Evolutionary conservation across 2,797 vertebrate genomes (phyloP), one percentile per base, ranked within the genome.

Genomic region (Clarias pachynema): DNA sequence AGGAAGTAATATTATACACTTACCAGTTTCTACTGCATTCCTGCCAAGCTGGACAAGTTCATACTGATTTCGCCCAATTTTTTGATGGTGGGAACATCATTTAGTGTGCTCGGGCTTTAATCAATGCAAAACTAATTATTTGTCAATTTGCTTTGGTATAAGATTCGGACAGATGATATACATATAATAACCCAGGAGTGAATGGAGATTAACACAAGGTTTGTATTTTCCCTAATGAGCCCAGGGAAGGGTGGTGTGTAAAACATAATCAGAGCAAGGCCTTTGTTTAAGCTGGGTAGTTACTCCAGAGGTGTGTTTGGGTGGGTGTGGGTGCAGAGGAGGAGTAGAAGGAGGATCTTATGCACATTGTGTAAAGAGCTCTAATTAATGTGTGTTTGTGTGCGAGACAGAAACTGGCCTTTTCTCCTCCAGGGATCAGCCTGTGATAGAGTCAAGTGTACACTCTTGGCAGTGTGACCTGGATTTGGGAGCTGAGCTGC

Each of bases 331-430:
- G 74, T 59, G 68, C 26, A 77, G 26, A 31, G 68, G 34, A 82
- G 56, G 75, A n/a, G 72, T 70, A 49, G 60, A 80, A 20, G 68
- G 70, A 72, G 57, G 62, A 78, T 84, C 75, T 85, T 81, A 77
- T 78, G 69, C 70, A 81, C 81, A 59, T 79, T 85, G 87, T 90
- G 86, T 85, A 85, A 88, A 86, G 84, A 85, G 83, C 79, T 77
- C 89, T 89, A 89, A 90, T 90, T 90, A 88, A 73, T 83, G 75
- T 83, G 75, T 86, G 57, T 85, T 79, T 86, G 66, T 83, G 81
- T 44, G 60, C 34, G 82, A 65, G 81, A 82, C 62, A 72, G 84
- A 86, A 73, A 84, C 83, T 88, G 85, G 78, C 69, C 83, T 66
- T 49, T 65, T 72, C 77, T 62, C 82, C 88, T 66, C 85, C 56